Percentiles rank a stretch among this genome's conserved stretches.
phyloP scores from a whole-genome alignment of 2,888 invertebrate species.

The Hanleya hanleyi region DNA sequence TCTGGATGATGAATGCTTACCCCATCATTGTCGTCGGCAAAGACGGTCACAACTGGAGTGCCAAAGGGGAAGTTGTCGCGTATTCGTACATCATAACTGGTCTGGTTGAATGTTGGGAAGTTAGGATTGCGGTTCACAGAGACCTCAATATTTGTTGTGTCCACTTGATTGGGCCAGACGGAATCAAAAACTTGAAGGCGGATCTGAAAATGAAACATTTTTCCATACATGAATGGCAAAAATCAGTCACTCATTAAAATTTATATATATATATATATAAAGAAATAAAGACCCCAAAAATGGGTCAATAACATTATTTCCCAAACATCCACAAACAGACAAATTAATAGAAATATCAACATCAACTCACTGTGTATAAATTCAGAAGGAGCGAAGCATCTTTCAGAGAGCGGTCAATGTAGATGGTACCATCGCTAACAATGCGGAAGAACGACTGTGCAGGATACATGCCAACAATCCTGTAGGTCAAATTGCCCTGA shows the following conservation, averaged over 20 bases:
- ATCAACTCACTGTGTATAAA: neutral
- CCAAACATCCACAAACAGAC: no score
- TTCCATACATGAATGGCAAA: no score
- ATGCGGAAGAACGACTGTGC: conserved; percentile 44
- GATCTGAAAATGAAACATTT: conserved; percentile 36
- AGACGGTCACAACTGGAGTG: conserved; percentile 45
- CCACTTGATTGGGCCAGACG: conserved; percentile 49
- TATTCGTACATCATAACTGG: conserved; percentile 41
- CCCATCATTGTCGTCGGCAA: conserved; percentile 59
- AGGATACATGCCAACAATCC: conserved; percentile 41
- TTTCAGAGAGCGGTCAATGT: neutral
- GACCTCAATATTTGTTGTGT: conserved; percentile 56
- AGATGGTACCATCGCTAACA: conserved; percentile 32
- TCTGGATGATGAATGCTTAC: no score
- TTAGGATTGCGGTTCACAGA: conserved; percentile 63
- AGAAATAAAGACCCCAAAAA: no score
- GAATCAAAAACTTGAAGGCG: conserved; percentile 54
- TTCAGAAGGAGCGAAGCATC: neutral
- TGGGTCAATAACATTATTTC: no score
- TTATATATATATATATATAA: no score
- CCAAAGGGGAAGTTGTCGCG: conserved; percentile 48
- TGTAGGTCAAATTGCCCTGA: conserved; percentile 48
- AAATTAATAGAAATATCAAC: neutral
- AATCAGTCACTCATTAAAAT: no score
- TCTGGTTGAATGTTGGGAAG: conserved; percentile 48